Evolutionary conservation across 2,888 invertebrate species (phyloP).

Genomic region (Diaprepes abbreviatus): DNA sequence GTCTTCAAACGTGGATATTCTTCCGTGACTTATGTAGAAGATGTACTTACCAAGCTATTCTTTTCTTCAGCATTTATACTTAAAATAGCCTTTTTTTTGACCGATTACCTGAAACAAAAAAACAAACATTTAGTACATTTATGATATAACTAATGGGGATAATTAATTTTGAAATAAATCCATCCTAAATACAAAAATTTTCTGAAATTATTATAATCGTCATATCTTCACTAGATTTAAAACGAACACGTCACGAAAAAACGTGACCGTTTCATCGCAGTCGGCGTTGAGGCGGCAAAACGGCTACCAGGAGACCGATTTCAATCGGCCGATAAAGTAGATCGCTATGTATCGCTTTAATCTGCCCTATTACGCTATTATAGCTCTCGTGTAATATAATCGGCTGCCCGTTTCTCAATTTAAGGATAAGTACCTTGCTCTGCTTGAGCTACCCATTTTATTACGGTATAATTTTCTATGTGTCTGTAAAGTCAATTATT

Average conservation of each 20-base stretch:
- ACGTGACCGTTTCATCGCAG: conserved; percentile 38
- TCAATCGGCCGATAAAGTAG: conserved; percentile 40
- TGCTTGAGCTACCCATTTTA: not conserved
- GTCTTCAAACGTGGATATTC: no score
- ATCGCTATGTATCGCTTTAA: conserved; percentile 37
- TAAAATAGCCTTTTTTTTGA: no score
- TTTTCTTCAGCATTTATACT: no score
- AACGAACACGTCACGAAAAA: conserved; percentile 34
- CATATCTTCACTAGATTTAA: conserved; percentile 19
- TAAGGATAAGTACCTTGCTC: conserved; percentile 22
- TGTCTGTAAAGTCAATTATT: not conserved
- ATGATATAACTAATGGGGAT: no score
- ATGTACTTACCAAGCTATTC: no score
- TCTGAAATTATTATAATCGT: conserved; percentile 12
- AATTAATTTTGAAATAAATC: no score
- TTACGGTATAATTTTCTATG: not conserved
- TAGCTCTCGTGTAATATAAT: conserved; percentile 31
- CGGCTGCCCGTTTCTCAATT: conserved; percentile 30
- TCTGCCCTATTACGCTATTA: conserved; percentile 37
- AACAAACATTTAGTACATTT: not conserved
- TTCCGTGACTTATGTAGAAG: no score
- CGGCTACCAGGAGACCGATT: conserved; percentile 42
- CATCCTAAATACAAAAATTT: conserved; percentile 5
- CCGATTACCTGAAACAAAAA: conserved; percentile 20
- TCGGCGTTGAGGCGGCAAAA: conserved; percentile 37